Evolutionary conservation across 2,888 invertebrate species (phyloP), one percentile per base, ranked within the genome.

Genomic region (Leptinotarsa juncta): DNA sequence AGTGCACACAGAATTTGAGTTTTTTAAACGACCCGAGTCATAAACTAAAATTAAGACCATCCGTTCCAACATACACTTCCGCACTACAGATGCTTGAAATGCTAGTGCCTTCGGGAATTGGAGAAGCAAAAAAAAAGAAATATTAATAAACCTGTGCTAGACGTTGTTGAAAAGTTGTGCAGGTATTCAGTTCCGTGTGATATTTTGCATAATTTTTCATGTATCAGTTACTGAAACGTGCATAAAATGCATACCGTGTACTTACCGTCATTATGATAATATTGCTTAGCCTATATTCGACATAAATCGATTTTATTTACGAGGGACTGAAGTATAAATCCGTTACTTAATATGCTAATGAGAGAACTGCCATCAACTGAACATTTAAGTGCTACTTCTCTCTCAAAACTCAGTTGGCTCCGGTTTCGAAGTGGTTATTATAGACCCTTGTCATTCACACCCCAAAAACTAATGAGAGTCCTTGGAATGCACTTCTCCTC

Each of bases 181-280:
- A 16, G 60, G 60, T 53, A 60, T 60, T 60, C 60, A 14, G 60
- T 26, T 60, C 26, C 23, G 60, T 60, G 60, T 60, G 60, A 60
- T 60, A 60, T 60, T 26, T 23, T 60, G 60, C 23, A 60, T 60
- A 60, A 60, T 60, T 60, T 60, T 23, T 57, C 57, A 20, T 23
- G 2, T 4, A 23, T 57, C 15, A 14, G 60, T 60, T 60, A 26
- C 16, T 60, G 26, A 26, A 23, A 26, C 26, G 16, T 60, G 60
- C 60, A 60, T 14, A 60, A 60, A 60, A 15, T 26, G 26, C 60
- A 60, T 60, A 16, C 20, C 5, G 15, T 26, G 3, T 60, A 15
- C 60, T 60, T 60, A 60, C 60, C 60, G 60, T 26, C 60, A 23
- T 60, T 60, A 60, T 60, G 26, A 60, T 60, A 60, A 60, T 15